Evolutionary conservation across 2,888 invertebrate species (phyloP).

Genomic region (Monopis laevigella): DNA sequence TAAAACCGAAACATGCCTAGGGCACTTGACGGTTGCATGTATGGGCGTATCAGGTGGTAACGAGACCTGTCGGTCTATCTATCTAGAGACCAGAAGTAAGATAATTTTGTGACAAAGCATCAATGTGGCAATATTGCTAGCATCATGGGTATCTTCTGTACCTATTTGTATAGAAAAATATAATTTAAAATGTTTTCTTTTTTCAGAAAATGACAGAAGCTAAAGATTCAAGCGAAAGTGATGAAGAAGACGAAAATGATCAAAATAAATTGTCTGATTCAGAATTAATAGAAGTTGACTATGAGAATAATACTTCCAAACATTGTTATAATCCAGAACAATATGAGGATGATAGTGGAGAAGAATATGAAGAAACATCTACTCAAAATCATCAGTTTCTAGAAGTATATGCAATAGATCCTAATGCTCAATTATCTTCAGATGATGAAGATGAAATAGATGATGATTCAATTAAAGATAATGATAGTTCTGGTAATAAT

Average conservation of each 20-base stretch:
- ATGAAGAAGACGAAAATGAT: conserved; percentile 24
- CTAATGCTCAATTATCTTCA: conserved; percentile 3
- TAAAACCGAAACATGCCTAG: no score
- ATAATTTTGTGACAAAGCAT: no score
- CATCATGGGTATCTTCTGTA: no score
- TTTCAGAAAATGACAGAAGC: no score
- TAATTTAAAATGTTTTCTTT: no score
- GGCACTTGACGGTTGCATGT: no score
- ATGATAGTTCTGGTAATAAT: not conserved
- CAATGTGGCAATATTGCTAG: no score
- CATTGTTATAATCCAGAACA: not conserved
- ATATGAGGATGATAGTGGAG: not conserved
- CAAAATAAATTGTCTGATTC: conserved; percentile 23
- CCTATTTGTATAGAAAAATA: no score
- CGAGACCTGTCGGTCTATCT: no score
- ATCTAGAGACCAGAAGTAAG: no score
- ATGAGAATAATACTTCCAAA: no score
- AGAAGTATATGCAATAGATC: conserved; percentile 6
- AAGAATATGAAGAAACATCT: not conserved
- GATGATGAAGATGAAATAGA: conserved; percentile 2
- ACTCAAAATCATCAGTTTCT: not conserved
- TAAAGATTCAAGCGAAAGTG: not conserved
- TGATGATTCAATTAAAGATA: not conserved
- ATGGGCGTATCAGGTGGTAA: no score
- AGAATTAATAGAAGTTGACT: not conserved